These are phyloP conservation scores for Megalopta genalis DNA, from an alignment of 1,140 invertebrate species.

Conservation along the genomic window DNA sequence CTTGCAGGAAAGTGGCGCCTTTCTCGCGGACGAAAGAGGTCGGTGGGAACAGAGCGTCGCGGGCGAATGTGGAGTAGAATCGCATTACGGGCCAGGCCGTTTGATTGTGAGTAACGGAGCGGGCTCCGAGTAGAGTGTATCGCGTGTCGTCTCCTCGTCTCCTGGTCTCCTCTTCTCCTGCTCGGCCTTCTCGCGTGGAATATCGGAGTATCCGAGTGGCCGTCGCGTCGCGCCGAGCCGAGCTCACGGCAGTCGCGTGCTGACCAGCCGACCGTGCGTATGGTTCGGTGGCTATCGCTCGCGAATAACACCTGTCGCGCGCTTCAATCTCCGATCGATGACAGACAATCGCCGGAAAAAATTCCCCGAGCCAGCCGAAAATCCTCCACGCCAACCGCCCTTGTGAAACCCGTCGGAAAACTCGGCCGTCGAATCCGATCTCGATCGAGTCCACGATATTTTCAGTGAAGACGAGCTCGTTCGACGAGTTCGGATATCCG, in stretches of 20 bases:
- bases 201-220: conserved; percentile 5
- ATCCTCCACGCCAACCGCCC: background rate
- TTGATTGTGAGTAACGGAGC: conserved; percentile 68
- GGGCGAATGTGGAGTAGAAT: conserved; percentile 65
- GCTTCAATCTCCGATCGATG: conserved; percentile 1
- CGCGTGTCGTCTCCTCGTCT: conserved; percentile 60
- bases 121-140: conserved; percentile 69
- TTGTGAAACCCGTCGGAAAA: background rate
- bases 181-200: conserved; percentile 38
- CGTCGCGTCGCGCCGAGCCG: too few relatives aligned
- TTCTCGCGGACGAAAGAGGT: conserved; percentile 33
- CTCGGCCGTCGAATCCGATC: background rate
- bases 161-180: background rate
- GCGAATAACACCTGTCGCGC: background rate
- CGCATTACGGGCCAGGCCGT: too few relatives aligned
- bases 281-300: conserved; percentile 3
- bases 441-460: background rate
- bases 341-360: conserved; percentile 32
- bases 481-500: background rate
- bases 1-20: conserved; percentile 41
- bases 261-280: conserved; percentile 62
- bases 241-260: conserved; percentile 63
- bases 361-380: too few relatives aligned
- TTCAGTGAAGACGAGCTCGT: background rate
- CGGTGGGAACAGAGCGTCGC: conserved; percentile 17